Evolutionary conservation across 1,140 invertebrate genomes (phyloP).

Genomic region (Ceratina australensis): DNA sequence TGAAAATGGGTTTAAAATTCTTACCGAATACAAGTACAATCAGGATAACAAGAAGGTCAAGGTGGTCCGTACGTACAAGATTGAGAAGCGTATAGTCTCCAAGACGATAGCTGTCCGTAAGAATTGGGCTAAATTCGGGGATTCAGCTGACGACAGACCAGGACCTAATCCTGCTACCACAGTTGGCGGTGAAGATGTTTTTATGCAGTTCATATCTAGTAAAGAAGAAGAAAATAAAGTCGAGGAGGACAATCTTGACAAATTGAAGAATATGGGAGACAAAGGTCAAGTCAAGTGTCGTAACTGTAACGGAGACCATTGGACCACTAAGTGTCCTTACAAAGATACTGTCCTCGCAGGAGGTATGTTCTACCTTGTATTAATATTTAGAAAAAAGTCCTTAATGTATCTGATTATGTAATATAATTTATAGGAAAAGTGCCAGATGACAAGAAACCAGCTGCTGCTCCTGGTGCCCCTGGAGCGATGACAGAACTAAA

Average conservation of each 20-base stretch:
- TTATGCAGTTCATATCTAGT: constrained; percentile 94
- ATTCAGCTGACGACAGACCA: constrained; percentile 92
- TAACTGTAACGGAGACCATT: constrained; percentile 97
- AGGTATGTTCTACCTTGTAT: constrained; percentile 75
- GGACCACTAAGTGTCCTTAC: constrained; percentile 98
- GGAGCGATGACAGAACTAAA: constrained; percentile 77
- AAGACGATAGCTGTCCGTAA: constrained; percentile 95
- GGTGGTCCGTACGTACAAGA: constrained; percentile 93
- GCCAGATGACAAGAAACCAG: constrained; percentile 75
- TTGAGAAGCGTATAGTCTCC: constrained; percentile 94
- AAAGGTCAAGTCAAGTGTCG: constrained; percentile 95
- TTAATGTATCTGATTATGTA: not conserved
- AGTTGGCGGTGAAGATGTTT: constrained; percentile 96
- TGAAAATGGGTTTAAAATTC: constrained; percentile 93
- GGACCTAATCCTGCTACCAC: constrained; percentile 98
- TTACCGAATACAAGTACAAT: constrained; percentile 95
- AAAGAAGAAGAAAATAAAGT: constrained; percentile 92
- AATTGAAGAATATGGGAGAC: constrained; percentile 84
- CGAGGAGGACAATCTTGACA: constrained; percentile 91
- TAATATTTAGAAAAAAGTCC: not conserved
- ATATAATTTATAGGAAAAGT: constrained; percentile 64
- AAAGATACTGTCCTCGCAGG: constrained; percentile 91
- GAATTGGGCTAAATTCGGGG: constrained; percentile 96
- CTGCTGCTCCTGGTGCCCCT: constrained; percentile 61
- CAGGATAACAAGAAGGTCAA: constrained; percentile 94